These are phyloP conservation scores for Tetramorium parvispinum DNA, from an alignment of 1,140 invertebrate species.

Conservation along the genomic window DNA sequence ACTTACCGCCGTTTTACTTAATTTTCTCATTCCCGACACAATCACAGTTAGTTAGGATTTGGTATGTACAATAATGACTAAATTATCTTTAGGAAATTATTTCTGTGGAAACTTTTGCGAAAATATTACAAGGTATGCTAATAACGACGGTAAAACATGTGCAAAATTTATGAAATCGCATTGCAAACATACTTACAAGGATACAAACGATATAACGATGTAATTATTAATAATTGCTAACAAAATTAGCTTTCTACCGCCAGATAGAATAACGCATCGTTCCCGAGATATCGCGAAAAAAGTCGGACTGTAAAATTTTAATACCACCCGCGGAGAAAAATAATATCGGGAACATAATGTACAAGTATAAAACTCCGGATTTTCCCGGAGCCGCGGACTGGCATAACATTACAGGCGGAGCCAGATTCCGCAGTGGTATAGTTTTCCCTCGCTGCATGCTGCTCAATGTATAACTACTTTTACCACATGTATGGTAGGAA, in stretches of 20 bases:
- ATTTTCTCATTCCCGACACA: not conserved
- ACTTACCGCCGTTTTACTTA: not conserved
- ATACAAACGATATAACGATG: not conserved
- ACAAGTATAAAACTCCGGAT: not conserved
- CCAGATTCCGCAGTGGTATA: conserved; percentile 21
- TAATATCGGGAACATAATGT: not conserved
- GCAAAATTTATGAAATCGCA: conserved; percentile 2
- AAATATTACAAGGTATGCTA: not conserved
- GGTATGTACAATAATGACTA: too few species aligned
- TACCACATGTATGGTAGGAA: conserved; percentile 40
- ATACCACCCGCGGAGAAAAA: conserved; percentile 1
- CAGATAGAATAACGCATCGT: not conserved
- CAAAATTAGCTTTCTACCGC: not conserved
- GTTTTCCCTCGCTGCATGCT: conserved; percentile 36
- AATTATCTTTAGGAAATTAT: conserved; percentile 6
- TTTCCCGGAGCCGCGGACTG: conserved; percentile 15
- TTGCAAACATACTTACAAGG: not conserved
- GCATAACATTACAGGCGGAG: conserved; percentile 7
- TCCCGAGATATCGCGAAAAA: not conserved
- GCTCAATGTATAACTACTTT: conserved; percentile 37
- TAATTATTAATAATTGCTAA: not conserved
- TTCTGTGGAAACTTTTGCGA: not conserved
- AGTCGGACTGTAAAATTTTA: not conserved
- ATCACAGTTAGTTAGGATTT: not conserved
- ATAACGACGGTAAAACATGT: not conserved